Percentiles rank a stretch among this genome's conserved stretches.
Conservation (phyloP, 2,888 invertebrate species). For the Euzetes globulus region DNA sequence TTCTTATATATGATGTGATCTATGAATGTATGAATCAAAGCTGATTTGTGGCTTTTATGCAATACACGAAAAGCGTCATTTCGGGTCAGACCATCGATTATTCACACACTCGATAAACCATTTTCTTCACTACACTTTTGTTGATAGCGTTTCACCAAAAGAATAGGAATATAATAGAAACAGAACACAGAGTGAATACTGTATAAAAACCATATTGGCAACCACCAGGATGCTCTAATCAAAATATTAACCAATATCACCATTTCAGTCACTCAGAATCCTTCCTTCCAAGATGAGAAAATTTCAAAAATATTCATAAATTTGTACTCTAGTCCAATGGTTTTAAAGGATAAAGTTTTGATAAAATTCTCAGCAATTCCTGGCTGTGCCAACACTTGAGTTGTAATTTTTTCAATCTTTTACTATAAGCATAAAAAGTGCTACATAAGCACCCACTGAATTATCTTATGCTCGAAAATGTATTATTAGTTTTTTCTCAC, state of each 20-base stretch:
- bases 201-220: too few relatives aligned
- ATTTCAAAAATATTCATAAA: too few relatives aligned
- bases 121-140: neutral
- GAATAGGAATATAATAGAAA: neutral
- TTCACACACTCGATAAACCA: conserved; percentile 25
- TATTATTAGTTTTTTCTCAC: conserved; percentile 22
- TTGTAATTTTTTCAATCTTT: too few relatives aligned
- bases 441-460: conserved; percentile 22
- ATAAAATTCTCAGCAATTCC: too few relatives aligned
- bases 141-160: neutral
- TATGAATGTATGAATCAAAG: conserved; percentile 24
- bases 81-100: conserved; percentile 21
- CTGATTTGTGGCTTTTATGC: conserved; percentile 30
- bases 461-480: neutral
- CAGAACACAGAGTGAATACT: too few relatives aligned
- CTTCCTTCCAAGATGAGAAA: too few relatives aligned
- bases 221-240: too few relatives aligned
- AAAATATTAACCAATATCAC: too few relatives aligned
- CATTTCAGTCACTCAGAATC: too few relatives aligned
- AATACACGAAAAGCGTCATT: conserved; percentile 29
- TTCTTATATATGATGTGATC: conserved; percentile 30
- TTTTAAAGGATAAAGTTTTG: too few relatives aligned
- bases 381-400: too few relatives aligned
- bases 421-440: neutral
- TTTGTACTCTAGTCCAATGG: too few relatives aligned